Percentiles rank a stretch among this genome's conserved stretches.
Evolutionary conservation across 2,888 invertebrate genomes (phyloP).

Genomic region (Prenolepis imparis): DNA sequence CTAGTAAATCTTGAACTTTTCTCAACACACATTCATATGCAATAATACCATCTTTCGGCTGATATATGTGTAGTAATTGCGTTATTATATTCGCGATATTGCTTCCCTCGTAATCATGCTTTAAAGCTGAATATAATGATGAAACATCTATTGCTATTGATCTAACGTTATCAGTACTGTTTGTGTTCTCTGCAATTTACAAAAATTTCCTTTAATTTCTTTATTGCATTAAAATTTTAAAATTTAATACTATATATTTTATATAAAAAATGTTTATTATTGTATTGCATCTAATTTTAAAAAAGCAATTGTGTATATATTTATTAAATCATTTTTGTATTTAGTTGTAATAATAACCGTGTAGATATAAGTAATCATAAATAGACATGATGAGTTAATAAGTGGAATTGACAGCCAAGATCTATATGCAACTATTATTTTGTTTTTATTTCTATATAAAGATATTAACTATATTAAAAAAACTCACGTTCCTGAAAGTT

Average conservation of each 20-base stretch:
- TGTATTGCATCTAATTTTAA: not conserved
- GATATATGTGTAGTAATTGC: slow-evolving; percentile 79
- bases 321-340: not conserved
- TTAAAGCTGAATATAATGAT: slow-evolving; percentile 74
- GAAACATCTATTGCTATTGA: slow-evolving; percentile 66
- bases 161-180: not conserved
- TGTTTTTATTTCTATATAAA: not conserved
- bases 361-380: slow-evolving; percentile 5
- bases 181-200: slow-evolving; percentile 9
- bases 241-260: not conserved
- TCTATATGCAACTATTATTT: not conserved
- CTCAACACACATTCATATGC: slow-evolving; percentile 78
- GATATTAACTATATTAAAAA: not conserved
- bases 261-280: not conserved
- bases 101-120: slow-evolving; percentile 74
- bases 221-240: not conserved
- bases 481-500: slow-evolving; percentile 56
- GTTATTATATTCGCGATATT: slow-evolving; percentile 77
- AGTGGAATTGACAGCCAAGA: slow-evolving; percentile 25
- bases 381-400: not conserved
- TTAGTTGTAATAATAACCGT: not conserved
- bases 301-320: not conserved
- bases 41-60: slow-evolving; percentile 79
- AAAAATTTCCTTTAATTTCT: slow-evolving; percentile 10
- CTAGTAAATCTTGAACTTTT: slow-evolving; percentile 74